phyloP scores from a whole-genome alignment of 2,797 vertebrate genomes.

The Oreortyx pictus region DNA sequence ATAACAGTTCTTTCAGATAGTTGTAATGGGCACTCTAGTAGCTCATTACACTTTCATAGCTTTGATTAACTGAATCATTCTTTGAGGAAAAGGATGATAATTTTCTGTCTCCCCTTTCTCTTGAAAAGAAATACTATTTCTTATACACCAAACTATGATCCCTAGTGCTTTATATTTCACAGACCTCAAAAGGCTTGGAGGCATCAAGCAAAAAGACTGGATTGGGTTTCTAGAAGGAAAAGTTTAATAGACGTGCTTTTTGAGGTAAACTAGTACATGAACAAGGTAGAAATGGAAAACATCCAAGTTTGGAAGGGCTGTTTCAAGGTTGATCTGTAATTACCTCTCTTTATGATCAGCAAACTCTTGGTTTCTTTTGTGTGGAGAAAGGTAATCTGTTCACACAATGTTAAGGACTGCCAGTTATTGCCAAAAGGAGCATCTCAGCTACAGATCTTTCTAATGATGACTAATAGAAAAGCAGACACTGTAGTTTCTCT shows the following conservation, averaged over 20 bases:
- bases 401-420: not conserved
- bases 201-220: not conserved
- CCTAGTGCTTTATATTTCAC: not conserved
- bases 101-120: not conserved
- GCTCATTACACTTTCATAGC: no score
- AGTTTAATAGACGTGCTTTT: not conserved
- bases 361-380: not conserved
- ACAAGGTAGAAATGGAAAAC: not conserved
- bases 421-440: not conserved
- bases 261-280: fast-evolving
- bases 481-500: not conserved
- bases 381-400: not conserved
- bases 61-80: not conserved
- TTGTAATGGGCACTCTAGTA: not conserved
- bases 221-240: not conserved
- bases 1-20: not conserved
- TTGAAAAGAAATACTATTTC: not conserved
- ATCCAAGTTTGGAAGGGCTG: not conserved
- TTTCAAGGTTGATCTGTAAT: not conserved
- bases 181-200: not conserved
- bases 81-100: not conserved
- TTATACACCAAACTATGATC: not conserved
- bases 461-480: not conserved
- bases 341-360: not conserved
- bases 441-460: not conserved